Percentiles rank a stretch among this genome's conserved stretches.
Evolutionary conservation across 1,140 invertebrate species (phyloP).

Genomic region (Argopecten irradians): DNA sequence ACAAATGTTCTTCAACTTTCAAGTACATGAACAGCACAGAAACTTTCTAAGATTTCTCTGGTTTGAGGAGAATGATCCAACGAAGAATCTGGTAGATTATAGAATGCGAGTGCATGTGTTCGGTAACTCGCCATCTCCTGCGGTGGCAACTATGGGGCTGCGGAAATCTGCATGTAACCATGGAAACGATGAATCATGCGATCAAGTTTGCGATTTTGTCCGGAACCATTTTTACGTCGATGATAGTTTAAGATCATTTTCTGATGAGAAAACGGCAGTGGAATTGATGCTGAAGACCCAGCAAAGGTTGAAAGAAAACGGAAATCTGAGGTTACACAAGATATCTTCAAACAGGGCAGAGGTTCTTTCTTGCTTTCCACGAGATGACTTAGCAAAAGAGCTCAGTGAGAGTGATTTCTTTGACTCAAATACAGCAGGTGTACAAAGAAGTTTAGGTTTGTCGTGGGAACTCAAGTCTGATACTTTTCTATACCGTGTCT

Average conservation of each 20-base stretch:
- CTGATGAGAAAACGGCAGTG: slow-evolving; percentile 3
- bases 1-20: slow-evolving; percentile 33
- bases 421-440: background rate
- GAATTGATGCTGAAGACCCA: slow-evolving; percentile 33
- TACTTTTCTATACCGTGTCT: background rate
- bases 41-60: slow-evolving; percentile 30
- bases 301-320: background rate
- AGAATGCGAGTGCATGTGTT: slow-evolving; percentile 35
- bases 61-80: background rate
- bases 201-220: slow-evolving; percentile 29
- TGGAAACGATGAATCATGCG: too few species aligned
- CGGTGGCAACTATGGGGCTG: slow-evolving; percentile 35
- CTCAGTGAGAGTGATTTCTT: slow-evolving; percentile 33
- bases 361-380: slow-evolving; percentile 10
- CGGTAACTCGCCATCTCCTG: slow-evolving; percentile 27
- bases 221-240: slow-evolving; percentile 37
- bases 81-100: background rate
- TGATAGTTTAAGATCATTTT: slow-evolving; percentile 13
- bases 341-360: slow-evolving; percentile 26
- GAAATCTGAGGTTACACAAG: slow-evolving; percentile 38
- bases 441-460: slow-evolving; percentile 28
- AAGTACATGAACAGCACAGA: background rate
- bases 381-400: slow-evolving; percentile 33
- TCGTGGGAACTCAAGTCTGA: background rate
- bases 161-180: background rate